Percentiles rank a stretch among this genome's conserved stretches.
Evolutionary conservation across 1,140 invertebrate genomes (phyloP).

Genomic region (Plodia interpunctella): DNA sequence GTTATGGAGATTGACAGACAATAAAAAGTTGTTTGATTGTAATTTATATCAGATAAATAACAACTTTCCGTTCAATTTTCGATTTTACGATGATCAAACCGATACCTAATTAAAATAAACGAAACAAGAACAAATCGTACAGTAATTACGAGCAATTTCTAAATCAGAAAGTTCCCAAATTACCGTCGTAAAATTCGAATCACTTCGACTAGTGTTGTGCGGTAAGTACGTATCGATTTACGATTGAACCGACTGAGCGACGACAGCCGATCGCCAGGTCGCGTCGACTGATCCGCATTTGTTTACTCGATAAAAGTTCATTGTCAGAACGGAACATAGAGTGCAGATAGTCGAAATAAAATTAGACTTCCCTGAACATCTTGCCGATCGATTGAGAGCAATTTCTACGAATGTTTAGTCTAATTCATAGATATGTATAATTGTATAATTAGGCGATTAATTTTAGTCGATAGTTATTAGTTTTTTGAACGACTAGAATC

Average conservation of each 20-base stretch:
- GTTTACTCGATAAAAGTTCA: constrained; percentile 72
- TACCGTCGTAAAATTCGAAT: constrained; percentile 57
- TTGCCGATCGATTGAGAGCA: constrained; percentile 32
- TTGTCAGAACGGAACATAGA: constrained; percentile 58
- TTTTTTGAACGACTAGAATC: neutral
- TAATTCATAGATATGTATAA: neutral
- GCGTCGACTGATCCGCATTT: constrained; percentile 53
- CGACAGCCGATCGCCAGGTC: constrained; percentile 63
- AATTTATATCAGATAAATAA: neutral
- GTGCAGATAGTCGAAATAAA: constrained; percentile 67
- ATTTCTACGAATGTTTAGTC: constrained; percentile 24
- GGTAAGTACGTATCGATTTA: constrained; percentile 64
- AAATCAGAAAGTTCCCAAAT: constrained; percentile 49
- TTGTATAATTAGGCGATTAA: neutral
- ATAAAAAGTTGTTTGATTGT: constrained; percentile 4
- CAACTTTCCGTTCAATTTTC: constrained; percentile 3
- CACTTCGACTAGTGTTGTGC: constrained; percentile 61
- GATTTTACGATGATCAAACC: neutral
- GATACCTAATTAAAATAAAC: neutral
- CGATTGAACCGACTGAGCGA: constrained; percentile 49
- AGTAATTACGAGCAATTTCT: constrained; percentile 25
- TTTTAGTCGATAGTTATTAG: neutral
- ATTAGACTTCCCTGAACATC: constrained; percentile 59
- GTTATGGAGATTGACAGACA: neutral
- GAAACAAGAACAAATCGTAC: constrained; percentile 3